Evolutionary conservation across 2,888 invertebrate species (phyloP).

Genomic region (Vandiemenella viatica): DNA sequence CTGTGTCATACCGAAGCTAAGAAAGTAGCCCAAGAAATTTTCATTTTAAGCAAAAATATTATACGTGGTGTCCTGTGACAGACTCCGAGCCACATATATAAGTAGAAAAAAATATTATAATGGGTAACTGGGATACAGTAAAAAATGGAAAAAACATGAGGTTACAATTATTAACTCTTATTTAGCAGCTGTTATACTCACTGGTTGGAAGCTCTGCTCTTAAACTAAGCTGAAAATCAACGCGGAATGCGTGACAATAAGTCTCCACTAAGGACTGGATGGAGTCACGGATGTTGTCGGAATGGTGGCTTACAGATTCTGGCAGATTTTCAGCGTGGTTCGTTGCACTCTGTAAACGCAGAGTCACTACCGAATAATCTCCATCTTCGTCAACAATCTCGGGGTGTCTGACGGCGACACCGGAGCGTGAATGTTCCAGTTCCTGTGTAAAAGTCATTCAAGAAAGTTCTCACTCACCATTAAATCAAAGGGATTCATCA

Average conservation of each 20-base stretch:
- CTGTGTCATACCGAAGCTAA: too few species aligned
- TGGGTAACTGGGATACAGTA: too few species aligned
- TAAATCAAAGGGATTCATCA: background rate
- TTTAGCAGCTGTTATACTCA: conserved; percentile 24
- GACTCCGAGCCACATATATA: too few species aligned
- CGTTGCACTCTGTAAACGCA: conserved; percentile 28
- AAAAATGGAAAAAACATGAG: too few species aligned
- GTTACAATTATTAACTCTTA: too few species aligned
- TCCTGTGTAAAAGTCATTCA: conserved; percentile 1
- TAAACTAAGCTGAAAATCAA: conserved; percentile 61
- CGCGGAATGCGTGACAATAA: conserved; percentile 69
- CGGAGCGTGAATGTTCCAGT: background rate
- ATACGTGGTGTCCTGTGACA: too few species aligned
- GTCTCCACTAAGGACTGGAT: conserved; percentile 71
- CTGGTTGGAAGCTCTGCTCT: conserved; percentile 38
- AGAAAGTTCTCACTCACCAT: background rate
- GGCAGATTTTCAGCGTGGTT: conserved; percentile 17
- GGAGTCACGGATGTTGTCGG: conserved; percentile 59
- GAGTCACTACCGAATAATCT: conserved; percentile 50
- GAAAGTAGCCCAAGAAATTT: too few species aligned
- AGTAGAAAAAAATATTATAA: too few species aligned
- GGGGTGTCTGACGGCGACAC: conserved; percentile 27
- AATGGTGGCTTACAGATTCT: conserved; percentile 43
- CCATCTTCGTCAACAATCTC: conserved; percentile 52
- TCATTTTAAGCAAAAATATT: too few species aligned